These are phyloP conservation scores for Tragelaphus eurycerus DNA, from an alignment of 2,797 vertebrate species.

Conservation along the genomic window DNA sequence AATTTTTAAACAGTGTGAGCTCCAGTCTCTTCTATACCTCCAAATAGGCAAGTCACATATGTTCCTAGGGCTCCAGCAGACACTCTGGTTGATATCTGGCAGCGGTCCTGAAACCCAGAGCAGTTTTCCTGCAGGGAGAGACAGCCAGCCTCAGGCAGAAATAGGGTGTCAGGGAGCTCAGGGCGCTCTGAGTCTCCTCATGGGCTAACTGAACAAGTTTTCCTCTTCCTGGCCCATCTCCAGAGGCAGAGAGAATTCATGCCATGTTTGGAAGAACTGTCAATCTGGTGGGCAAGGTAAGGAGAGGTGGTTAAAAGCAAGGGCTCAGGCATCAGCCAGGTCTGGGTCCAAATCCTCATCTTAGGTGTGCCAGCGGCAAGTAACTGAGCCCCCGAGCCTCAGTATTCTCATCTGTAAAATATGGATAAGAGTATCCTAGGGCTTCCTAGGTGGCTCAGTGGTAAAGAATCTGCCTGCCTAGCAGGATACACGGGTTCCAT, in stretches of 20 bases:
- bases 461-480: neutral
- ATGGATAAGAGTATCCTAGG: neutral
- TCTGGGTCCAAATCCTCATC: neutral
- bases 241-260: neutral
- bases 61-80: slow-evolving; percentile 35
- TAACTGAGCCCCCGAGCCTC: neutral
- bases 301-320: neutral
- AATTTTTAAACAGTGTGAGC: slow-evolving; percentile 49
- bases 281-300: neutral
- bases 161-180: neutral
- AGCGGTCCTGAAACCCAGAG: neutral
- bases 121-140: neutral
- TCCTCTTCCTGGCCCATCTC: neutral
- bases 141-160: neutral
- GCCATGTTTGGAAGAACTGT: neutral
- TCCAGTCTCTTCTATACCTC: slow-evolving; percentile 11
- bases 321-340: neutral
- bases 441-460: neutral
- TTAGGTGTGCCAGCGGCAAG: neutral
- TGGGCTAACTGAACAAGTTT: neutral
- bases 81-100: slow-evolving; percentile 39
- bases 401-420: neutral
- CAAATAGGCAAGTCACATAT: slow-evolving; percentile 49
- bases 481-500: neutral
- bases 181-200: neutral